Evolutionary conservation across 1,140 invertebrate genomes (phyloP).

Genomic region (Heliothis subflexa): DNA sequence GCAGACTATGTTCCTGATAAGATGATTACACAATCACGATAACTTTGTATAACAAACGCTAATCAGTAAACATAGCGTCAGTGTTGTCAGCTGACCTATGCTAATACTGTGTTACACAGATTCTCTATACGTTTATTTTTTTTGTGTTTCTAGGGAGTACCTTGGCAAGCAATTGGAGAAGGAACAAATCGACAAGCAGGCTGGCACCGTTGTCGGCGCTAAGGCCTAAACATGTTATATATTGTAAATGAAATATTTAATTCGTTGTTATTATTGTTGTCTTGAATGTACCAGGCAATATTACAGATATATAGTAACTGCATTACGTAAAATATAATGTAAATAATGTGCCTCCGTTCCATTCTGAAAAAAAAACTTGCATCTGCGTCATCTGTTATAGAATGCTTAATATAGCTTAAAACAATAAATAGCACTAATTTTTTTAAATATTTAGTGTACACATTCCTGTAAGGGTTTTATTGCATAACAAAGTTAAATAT

Average conservation of each 20-base stretch:
- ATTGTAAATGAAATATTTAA: constrained; percentile 58
- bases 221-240: constrained; percentile 87
- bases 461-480: constrained; percentile 55
- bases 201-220: constrained; percentile 87
- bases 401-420: not conserved
- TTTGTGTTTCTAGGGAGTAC: constrained; percentile 92
- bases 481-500: constrained; percentile 47
- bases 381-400: constrained; percentile 14
- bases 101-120: constrained; percentile 6
- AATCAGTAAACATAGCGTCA: not conserved
- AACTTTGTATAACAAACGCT: not conserved
- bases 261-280: constrained; percentile 72
- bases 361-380: not conserved
- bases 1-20: not conserved
- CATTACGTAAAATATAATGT: constrained; percentile 19
- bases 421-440: constrained; percentile 17
- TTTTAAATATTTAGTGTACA: constrained; percentile 40
- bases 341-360: constrained; percentile 35
- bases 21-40: not conserved
- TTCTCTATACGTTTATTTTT: constrained; percentile 1
- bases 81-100: not conserved
- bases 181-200: constrained; percentile 89
- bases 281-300: constrained; percentile 50
- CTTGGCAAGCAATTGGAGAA: constrained; percentile 98
- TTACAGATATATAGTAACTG: constrained; percentile 15